Conservation (phyloP, 1,140 invertebrate species). For the Cotesia typhae region DNA sequence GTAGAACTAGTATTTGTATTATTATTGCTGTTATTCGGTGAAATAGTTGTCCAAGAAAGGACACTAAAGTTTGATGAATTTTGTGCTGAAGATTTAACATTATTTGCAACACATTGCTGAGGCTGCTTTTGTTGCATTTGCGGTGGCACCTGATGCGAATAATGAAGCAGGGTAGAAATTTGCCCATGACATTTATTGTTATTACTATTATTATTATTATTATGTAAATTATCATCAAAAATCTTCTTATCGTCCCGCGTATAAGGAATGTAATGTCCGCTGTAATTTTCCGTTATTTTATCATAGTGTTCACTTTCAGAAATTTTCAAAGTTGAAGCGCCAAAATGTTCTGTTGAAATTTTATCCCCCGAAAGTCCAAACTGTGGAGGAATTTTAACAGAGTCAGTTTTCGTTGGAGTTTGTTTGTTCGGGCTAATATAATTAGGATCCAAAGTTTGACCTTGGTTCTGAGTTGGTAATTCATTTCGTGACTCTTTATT, state of each 20-base stretch:
- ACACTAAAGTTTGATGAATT: conserved; percentile 64
- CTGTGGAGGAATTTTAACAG: too few relatives aligned
- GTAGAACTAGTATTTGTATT: conserved; percentile 44
- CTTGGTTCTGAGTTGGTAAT: too few relatives aligned
- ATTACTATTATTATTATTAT: conserved; percentile 26
- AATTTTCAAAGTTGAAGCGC: too few relatives aligned
- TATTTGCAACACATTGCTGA: conserved; percentile 51
- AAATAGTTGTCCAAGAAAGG: conserved; percentile 63
- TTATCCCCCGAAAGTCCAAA: too few relatives aligned
- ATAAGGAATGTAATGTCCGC: conserved; percentile 40
- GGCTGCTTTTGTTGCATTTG: conserved; percentile 43
- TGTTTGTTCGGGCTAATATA: too few relatives aligned
- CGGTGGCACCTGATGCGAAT: conserved; percentile 28
- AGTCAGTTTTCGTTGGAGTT: too few relatives aligned
- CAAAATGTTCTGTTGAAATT: too few relatives aligned
- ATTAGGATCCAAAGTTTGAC: too few relatives aligned
- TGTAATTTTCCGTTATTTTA: conserved; percentile 41
- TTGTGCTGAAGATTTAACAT: conserved; percentile 57
- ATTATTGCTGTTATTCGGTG: conserved; percentile 44
- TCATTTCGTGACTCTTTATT: too few relatives aligned
- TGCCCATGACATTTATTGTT: conserved; percentile 35
- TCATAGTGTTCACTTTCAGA: background rate
- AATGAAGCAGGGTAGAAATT: conserved; percentile 35
- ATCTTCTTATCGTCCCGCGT: conserved; percentile 46
- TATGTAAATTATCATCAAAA: conserved; percentile 35